A percentile compares a stretch with the other conserved stretches of the same genome.
Conservation (phyloP, 2,888 invertebrate species). For the Drosophila neutralis region DNA sequence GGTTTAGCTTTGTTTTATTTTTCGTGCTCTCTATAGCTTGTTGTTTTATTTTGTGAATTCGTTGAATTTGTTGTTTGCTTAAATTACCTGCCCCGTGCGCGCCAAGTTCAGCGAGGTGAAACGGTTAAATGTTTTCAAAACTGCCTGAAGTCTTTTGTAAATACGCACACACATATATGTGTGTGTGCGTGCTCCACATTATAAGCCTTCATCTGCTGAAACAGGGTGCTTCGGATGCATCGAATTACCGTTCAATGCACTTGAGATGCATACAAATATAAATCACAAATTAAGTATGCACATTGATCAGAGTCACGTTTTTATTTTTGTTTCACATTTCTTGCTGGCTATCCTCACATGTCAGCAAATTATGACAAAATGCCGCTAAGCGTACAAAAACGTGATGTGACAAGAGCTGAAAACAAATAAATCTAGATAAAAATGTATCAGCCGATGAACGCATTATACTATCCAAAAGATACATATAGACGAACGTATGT, state of each 20-base stretch:
- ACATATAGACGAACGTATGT: conserved; percentile 9
- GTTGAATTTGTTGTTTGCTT: conserved; percentile 71
- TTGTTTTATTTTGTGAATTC: conserved; percentile 31
- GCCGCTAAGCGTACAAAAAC: conserved; percentile 27
- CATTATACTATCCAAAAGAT: conserved; percentile 29
- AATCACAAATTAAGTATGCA: conserved; percentile 25
- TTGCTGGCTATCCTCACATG: conserved; percentile 37
- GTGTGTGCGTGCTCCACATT: conserved; percentile 50
- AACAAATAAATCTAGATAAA: conserved; percentile 20
- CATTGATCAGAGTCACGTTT: conserved; percentile 44
- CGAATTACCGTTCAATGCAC: conserved; percentile 46
- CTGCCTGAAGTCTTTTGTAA: conserved; percentile 45
- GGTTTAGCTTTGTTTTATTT: conserved; percentile 13
- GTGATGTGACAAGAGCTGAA: conserved; percentile 34
- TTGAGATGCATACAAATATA: conserved; percentile 7
- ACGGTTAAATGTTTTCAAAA: conserved; percentile 82
- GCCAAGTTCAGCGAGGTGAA: conserved; percentile 82
- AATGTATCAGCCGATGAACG: conserved; percentile 33
- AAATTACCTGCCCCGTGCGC: conserved; percentile 63
- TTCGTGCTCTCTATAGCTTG: conserved; percentile 25
- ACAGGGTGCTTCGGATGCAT: conserved; percentile 51
- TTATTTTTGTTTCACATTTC: conserved; percentile 14
- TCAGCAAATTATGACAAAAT: conserved; percentile 74
- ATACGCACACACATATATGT: background rate
- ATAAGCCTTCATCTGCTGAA: conserved; percentile 3